phyloP scores from a whole-genome alignment of 2,888 invertebrate genomes.

The Tenthredo notha region DNA sequence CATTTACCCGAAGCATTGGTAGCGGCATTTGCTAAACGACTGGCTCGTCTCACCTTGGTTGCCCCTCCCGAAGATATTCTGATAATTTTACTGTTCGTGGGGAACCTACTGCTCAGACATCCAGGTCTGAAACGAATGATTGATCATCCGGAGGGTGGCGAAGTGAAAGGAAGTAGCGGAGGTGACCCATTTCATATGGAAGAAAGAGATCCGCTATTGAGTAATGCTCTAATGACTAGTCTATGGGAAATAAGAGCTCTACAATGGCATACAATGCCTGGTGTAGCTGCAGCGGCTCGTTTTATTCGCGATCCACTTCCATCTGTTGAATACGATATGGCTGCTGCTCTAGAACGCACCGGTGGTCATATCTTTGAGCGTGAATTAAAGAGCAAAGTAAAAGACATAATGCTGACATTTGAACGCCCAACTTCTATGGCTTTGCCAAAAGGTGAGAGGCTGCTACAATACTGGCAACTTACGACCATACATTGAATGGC shows the following conservation, averaged over 20 bases:
- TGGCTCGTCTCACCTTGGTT: conserved; percentile 90
- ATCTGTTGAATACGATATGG: conserved; percentile 85
- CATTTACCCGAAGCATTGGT: conserved; percentile 95
- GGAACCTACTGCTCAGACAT: conserved; percentile 92
- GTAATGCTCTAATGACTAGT: conserved; percentile 92
- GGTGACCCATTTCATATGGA: conserved; percentile 92
- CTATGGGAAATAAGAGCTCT: conserved; percentile 95
- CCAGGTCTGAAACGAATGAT: conserved; percentile 87
- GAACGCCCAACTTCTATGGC: conserved; percentile 85
- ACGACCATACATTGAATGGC: conserved; percentile 66
- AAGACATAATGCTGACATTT: conserved; percentile 88
- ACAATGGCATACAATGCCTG: conserved; percentile 87
- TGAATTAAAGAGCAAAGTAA: conserved; percentile 87
- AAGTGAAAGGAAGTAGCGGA: conserved; percentile 69
- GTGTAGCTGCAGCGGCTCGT: conserved; percentile 86
- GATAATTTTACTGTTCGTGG: conserved; percentile 89
- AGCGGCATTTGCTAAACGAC: conserved; percentile 95
- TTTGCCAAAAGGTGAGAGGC: conserved; percentile 83
- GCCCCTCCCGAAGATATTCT: conserved; percentile 91
- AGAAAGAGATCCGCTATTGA: conserved; percentile 88
- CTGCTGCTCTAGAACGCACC: conserved; percentile 83
- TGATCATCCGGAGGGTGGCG: conserved; percentile 79
- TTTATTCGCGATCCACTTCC: conserved; percentile 86
- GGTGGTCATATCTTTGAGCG: conserved; percentile 88
- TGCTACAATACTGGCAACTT: conserved; percentile 86